These are phyloP conservation scores for Fundulus diaphanus DNA, from an alignment of 2,797 vertebrate species.

Conservation along the genomic window DNA sequence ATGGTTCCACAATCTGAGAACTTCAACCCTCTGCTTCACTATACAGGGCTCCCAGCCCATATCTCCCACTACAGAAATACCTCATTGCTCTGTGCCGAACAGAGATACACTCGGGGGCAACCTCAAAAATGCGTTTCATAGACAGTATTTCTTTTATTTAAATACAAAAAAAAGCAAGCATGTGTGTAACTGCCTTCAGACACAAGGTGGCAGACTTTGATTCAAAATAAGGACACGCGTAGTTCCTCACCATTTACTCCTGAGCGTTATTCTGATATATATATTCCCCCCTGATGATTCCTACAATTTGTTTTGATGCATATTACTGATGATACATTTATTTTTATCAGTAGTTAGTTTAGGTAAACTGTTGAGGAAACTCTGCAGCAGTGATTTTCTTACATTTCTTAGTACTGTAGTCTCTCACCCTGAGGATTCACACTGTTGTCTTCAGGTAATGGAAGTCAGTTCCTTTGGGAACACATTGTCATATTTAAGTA, in stretches of 20 bases:
- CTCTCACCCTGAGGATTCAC: not conserved
- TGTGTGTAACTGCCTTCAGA: constrained; percentile 9
- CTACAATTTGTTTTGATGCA: not conserved
- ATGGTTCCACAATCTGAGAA: too few species aligned
- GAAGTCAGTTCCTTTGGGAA: not conserved
- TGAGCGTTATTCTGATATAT: not conserved
- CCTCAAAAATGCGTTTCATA: not conserved
- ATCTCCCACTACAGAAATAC: too few species aligned
- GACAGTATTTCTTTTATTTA: not conserved
- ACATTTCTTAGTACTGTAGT: not conserved
- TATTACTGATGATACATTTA: not conserved
- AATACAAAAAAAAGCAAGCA: not conserved
- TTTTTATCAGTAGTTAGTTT: not conserved
- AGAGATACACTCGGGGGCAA: too few species aligned
- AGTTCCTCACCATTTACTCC: not conserved
- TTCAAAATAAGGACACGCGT: not conserved
- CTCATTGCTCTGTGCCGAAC: too few species aligned
- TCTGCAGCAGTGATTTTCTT: too few species aligned
- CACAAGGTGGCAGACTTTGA: constrained; percentile 34
- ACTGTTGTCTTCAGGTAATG: not conserved
- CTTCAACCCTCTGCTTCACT: too few species aligned
- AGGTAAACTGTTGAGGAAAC: not conserved
- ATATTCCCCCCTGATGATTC: not conserved
- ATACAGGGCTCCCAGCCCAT: too few species aligned
- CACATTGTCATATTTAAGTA: not conserved